Evolutionary conservation across 2,888 invertebrate species (phyloP).

Genomic region (Oxystoma pomonae): DNA sequence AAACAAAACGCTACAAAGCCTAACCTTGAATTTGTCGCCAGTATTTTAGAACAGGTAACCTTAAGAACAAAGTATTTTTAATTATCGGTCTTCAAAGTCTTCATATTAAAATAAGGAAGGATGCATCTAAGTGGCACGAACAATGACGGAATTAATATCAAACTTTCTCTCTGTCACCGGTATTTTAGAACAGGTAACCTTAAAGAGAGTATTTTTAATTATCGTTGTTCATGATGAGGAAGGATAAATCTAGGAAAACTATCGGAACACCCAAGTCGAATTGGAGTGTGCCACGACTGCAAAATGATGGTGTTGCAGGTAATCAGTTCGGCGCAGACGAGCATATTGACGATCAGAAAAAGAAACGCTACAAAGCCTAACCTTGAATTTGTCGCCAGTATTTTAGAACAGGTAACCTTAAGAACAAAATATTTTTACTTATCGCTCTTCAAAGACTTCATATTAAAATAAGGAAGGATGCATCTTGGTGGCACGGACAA

Average conservation of each 20-base stretch:
- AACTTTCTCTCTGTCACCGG: not conserved
- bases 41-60: constrained; percentile 68
- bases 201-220: not conserved
- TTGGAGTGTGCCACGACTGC: constrained; percentile 92
- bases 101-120: constrained; percentile 11
- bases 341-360: constrained; percentile 76
- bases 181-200: not conserved
- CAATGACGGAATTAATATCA: not conserved
- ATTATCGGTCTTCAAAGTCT: constrained; percentile 5
- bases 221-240: not conserved
- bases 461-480: constrained; percentile 7
- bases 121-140: not conserved
- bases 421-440: no score
- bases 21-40: constrained; percentile 79
- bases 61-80: no score
- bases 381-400: constrained; percentile 78
- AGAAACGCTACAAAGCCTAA: constrained; percentile 75
- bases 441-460: constrained; percentile 9
- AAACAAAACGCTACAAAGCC: constrained; percentile 75
- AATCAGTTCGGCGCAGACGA: constrained; percentile 81
- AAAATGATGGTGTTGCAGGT: constrained; percentile 91
- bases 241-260: not conserved
- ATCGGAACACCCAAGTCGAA: no score
- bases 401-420: no score
- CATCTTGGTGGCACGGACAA: not conserved